A percentile compares a stretch with the other conserved stretches of the same genome.
phyloP scores from a whole-genome alignment of 2,888 invertebrate genomes.

The Orthonevra nobilis region DNA sequence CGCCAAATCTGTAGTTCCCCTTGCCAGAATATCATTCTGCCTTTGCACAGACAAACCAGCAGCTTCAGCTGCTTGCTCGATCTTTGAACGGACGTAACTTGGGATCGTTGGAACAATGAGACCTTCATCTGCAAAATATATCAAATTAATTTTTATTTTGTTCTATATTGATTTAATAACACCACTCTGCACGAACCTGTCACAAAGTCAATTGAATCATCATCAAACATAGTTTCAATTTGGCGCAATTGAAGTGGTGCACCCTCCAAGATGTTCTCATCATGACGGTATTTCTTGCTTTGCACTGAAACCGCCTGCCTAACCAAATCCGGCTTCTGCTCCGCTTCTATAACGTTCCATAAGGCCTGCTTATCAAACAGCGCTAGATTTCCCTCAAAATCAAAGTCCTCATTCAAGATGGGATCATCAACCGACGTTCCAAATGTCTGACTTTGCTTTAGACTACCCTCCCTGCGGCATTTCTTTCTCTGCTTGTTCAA shows the following conservation, averaged over 20 bases:
- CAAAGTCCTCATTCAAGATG: constrained; percentile 86
- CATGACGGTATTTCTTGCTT: constrained; percentile 86
- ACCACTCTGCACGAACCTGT: constrained; percentile 72
- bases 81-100: constrained; percentile 83
- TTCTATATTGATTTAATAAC: no score
- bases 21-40: constrained; percentile 88
- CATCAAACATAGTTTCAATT: constrained; percentile 82
- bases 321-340: constrained; percentile 84
- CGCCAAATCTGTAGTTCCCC: constrained; percentile 92
- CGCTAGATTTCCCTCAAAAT: constrained; percentile 96
- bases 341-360: constrained; percentile 86
- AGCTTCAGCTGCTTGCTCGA: constrained; percentile 86
- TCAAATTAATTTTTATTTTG: no score
- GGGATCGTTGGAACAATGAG: constrained; percentile 89
- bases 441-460: constrained; percentile 77
- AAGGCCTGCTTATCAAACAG: constrained; percentile 93
- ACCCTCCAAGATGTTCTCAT: constrained; percentile 90
- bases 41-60: constrained; percentile 85
- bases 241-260: constrained; percentile 85
- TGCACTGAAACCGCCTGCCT: constrained; percentile 74
- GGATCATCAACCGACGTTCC: constrained; percentile 79
- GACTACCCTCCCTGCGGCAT: constrained; percentile 75
- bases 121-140: constrained; percentile 84
- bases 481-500: constrained; percentile 73
- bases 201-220: constrained; percentile 77